A percentile compares a stretch with the other conserved stretches of the same genome.
These are phyloP conservation scores for Mycteria americana DNA, from an alignment of 2,797 vertebrate species.

Conservation along the genomic window DNA sequence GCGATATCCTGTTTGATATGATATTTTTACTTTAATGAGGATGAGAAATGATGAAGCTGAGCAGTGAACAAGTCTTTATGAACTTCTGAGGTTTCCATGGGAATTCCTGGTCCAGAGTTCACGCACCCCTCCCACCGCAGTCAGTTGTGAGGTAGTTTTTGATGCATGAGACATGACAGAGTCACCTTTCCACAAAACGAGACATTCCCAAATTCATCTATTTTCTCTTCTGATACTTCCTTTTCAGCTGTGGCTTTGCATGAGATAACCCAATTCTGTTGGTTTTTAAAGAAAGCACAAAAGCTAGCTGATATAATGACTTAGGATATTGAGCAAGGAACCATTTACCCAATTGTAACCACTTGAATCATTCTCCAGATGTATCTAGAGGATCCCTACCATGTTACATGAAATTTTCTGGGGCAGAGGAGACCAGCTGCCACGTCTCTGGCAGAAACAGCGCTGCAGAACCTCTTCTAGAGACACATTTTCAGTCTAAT, in stretches of 20 bases:
- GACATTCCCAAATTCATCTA: background rate
- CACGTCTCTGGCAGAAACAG: background rate
- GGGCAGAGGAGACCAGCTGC: background rate
- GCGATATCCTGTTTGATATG: background rate
- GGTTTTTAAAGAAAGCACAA: background rate
- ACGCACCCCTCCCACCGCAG: background rate
- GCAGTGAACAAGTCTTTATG: background rate
- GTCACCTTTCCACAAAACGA: background rate
- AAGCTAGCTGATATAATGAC: background rate
- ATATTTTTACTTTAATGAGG: background rate
- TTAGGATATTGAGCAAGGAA: conserved; percentile 10
- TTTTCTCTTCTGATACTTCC: conserved; percentile 7
- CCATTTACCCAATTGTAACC: background rate
- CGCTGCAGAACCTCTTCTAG: background rate
- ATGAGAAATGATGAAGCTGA: background rate
- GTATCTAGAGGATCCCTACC: background rate
- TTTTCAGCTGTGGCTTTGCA: conserved; percentile 7
- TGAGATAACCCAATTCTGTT: background rate
- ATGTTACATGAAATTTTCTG: background rate
- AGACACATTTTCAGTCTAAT: background rate
- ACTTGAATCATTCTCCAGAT: background rate
- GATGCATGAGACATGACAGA: background rate
- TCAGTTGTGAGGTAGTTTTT: background rate
- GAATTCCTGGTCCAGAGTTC: background rate
- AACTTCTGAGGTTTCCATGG: background rate